Percentiles rank a stretch among this genome's conserved stretches.
These are phyloP conservation scores for Apodemus sylvaticus DNA, from an alignment of 2,113 vertebrate species.

Conservation along the genomic window DNA sequence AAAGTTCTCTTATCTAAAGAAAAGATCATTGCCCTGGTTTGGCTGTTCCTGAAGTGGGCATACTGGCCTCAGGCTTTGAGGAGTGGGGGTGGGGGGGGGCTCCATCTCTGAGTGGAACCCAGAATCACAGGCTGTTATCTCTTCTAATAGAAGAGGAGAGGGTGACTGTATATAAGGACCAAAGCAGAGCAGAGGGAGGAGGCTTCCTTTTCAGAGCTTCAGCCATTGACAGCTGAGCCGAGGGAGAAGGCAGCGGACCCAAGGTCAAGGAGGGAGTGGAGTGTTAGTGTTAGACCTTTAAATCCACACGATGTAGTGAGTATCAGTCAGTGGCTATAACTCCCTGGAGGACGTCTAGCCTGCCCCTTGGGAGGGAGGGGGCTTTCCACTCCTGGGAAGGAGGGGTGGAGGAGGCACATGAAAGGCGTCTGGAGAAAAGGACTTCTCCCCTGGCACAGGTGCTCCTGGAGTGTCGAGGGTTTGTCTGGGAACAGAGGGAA, in stretches of 20 bases:
- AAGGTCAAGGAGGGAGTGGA: neutral
- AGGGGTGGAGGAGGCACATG: neutral
- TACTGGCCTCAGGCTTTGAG: neutral
- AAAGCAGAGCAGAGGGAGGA: neutral
- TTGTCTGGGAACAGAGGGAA: neutral
- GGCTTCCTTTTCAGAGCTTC: no score
- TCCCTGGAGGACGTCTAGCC: no score
- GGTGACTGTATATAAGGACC: neutral
- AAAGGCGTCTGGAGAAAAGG: neutral
- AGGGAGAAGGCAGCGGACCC: neutral
- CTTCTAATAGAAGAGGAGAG: neutral
- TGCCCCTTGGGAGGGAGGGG: neutral
- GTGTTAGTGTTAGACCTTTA: neutral
- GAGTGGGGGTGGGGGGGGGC: no score
- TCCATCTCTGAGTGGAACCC: neutral
- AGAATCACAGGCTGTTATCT: neutral
- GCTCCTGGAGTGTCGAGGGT: neutral
- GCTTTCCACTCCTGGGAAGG: no score
- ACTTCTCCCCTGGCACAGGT: fast-evolving
- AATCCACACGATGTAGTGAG: neutral
- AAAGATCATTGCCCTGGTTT: neutral
- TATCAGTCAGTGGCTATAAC: neutral
- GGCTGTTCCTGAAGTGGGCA: fast-evolving
- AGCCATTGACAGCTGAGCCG: neutral
- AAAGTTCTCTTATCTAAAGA: neutral